A percentile compares a stretch with the other conserved stretches of the same genome.
These are phyloP conservation scores for Esox lucius DNA, from an alignment of 2,797 vertebrate species.

Conservation along the genomic window DNA sequence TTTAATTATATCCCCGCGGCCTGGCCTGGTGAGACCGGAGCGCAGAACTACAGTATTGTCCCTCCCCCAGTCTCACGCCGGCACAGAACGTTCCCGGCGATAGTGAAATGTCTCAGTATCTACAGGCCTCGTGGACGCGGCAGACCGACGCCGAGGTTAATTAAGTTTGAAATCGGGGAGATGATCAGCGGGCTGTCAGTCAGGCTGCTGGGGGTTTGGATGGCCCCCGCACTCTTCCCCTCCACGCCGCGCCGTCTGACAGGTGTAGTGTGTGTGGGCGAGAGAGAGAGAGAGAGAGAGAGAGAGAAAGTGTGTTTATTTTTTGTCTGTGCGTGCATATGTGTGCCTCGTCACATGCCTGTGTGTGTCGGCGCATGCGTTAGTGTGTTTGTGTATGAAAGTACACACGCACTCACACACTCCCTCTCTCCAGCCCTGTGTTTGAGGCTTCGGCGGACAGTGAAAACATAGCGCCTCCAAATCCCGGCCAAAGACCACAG, in stretches of 20 bases:
- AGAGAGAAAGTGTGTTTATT: neutral
- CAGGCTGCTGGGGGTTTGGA: slow-evolving; percentile 18
- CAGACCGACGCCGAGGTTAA: slow-evolving; percentile 65
- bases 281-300: neutral
- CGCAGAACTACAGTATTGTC: neutral
- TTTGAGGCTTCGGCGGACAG: neutral
- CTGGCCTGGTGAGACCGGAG: slow-evolving; percentile 8
- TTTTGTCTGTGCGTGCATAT: neutral
- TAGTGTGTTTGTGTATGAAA: neutral
- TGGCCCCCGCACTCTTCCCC: neutral
- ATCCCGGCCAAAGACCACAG: slow-evolving; percentile 32
- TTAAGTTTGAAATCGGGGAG: slow-evolving; percentile 74
- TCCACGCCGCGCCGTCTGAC: slow-evolving; percentile 38
- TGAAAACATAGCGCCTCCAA: slow-evolving; percentile 25
- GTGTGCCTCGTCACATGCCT: neutral
- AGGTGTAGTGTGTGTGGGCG: slow-evolving; percentile 31
- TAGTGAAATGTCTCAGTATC: slow-evolving; percentile 43
- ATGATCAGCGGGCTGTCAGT: slow-evolving; percentile 72
- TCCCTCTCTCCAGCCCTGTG: neutral
- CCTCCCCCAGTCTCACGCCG: slow-evolving; percentile 24
- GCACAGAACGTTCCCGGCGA: slow-evolving; percentile 52
- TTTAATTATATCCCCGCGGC: slow-evolving; percentile 29
- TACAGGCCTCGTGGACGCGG: slow-evolving; percentile 33
- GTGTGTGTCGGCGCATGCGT: no score
- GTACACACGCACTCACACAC: no score